Evolutionary conservation across 2,888 invertebrate genomes (phyloP).

Genomic region (Standfussiana lucernea): DNA sequence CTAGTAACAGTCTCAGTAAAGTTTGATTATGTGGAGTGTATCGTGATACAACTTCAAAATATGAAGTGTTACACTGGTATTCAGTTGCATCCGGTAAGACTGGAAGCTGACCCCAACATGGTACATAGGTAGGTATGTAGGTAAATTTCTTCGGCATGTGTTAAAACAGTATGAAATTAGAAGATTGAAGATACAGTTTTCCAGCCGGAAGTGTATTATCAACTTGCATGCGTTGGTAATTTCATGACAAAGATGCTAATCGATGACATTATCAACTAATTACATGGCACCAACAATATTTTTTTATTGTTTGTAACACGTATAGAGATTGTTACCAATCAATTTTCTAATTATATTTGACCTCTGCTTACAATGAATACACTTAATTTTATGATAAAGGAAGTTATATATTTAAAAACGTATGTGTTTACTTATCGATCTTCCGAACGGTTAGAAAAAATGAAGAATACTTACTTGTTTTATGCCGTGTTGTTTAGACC

Average conservation of each 20-base stretch:
- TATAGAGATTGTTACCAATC: constrained; percentile 1
- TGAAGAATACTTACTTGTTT: background rate
- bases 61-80: too few species aligned
- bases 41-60: too few species aligned
- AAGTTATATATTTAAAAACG: background rate
- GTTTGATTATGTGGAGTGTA: too few species aligned
- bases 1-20: background rate
- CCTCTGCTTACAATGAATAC: constrained; percentile 3
- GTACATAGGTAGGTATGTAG: too few species aligned
- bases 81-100: too few species aligned
- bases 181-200: background rate
- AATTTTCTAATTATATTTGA: constrained; percentile 24
- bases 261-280: constrained; percentile 16
- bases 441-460: background rate
- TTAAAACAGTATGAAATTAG: background rate
- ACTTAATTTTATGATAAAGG: constrained; percentile 3
- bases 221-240: background rate
- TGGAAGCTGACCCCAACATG: too few species aligned
- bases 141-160: background rate
- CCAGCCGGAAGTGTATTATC: background rate
- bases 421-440: background rate
- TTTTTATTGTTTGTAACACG: background rate
- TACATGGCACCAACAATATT: background rate
- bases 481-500: background rate
- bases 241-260: background rate